Base-by-base conservation (phyloP, 2,113 vertebrate genomes). In the Helogale parvula region DNA sequence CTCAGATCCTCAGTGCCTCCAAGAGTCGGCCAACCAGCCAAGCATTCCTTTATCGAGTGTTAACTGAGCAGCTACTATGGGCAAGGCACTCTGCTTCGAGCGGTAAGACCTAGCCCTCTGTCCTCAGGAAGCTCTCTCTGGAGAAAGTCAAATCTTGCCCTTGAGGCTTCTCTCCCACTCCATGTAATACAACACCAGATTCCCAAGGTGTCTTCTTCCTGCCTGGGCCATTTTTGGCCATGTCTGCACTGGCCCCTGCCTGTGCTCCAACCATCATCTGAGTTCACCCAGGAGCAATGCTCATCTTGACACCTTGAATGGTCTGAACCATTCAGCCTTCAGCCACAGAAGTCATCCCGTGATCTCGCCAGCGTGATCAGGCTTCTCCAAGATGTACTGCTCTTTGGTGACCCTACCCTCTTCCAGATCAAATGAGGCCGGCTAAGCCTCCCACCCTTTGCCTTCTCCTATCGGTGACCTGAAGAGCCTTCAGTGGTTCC, bases 121-220 rank as follows among this genome's bases (percentile, higher is more conserved):
- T 7, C n/a, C 84, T 82, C 65, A 21, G 91, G 52, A 72, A 12
- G 38, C 77, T n/a, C 74, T 65, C 85, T 89, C 45, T 57, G 72
- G 25, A 77, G 29, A 93, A 96, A 81, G 41, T 63, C n/a, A 57
- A 25, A 19, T 33, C 41, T 74, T 88, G 54, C 33, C 35, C 60
- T 65, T 35, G 50, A 45, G 66, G 71, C 27, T 74, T 91, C 52
- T 11, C 12, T 7, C 63, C 25, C 29, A 3, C 57, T 60, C 33
- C 52, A 38, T 1, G 14, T 6, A 14, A 41, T 17, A 19, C 1
- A 54, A 25, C 7, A 5, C 25, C 47, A 74, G 89, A 45, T 50
- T 71, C 81, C 90, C 31, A 10, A 65, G 60, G 41, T 2, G 0
- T 50, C 79, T 38, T 29, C 88, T 52, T 92, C n/a, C 80, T 80